Evolutionary conservation across 2,113 vertebrate species (phyloP).

Genomic region (Danio rerio): DNA sequence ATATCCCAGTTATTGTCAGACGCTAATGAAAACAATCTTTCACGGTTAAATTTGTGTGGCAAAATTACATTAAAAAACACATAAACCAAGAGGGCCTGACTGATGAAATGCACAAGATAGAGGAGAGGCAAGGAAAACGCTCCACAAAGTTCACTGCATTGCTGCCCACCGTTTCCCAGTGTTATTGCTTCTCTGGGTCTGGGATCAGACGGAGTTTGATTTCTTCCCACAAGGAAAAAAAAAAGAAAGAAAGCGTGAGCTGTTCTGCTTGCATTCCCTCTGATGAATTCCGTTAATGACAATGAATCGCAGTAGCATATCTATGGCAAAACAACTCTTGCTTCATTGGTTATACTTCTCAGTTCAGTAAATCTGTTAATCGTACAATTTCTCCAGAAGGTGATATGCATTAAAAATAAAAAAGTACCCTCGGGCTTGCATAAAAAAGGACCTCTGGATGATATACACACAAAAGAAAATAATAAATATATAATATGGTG

Average conservation of each 20-base stretch:
- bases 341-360: slow-evolving; percentile 30
- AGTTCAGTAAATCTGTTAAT: slow-evolving; percentile 46
- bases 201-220: slow-evolving; percentile 17
- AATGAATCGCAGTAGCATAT: slow-evolving; percentile 40
- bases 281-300: slow-evolving; percentile 51
- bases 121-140: slow-evolving; percentile 26
- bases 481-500: slow-evolving; percentile 6
- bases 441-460: not conserved
- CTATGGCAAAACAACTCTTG: slow-evolving; percentile 36
- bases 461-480: not conserved
- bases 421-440: slow-evolving; percentile 1
- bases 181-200: slow-evolving; percentile 22
- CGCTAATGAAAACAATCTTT: slow-evolving; percentile 77
- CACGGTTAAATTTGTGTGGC: slow-evolving; percentile 71
- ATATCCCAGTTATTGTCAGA: slow-evolving; percentile 74
- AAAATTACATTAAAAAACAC: slow-evolving; percentile 71
- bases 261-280: slow-evolving; percentile 45
- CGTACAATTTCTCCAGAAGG: slow-evolving; percentile 37
- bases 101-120: slow-evolving; percentile 56
- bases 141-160: slow-evolving; percentile 37
- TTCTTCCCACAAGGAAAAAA: slow-evolving; percentile 46
- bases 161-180: slow-evolving; percentile 14
- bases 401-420: slow-evolving; percentile 1
- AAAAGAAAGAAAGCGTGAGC: slow-evolving; percentile 15
- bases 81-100: slow-evolving; percentile 70